Base-by-base conservation (phyloP, 2,888 invertebrate genomes). In the Callyntrura guangdongensis region DNA sequence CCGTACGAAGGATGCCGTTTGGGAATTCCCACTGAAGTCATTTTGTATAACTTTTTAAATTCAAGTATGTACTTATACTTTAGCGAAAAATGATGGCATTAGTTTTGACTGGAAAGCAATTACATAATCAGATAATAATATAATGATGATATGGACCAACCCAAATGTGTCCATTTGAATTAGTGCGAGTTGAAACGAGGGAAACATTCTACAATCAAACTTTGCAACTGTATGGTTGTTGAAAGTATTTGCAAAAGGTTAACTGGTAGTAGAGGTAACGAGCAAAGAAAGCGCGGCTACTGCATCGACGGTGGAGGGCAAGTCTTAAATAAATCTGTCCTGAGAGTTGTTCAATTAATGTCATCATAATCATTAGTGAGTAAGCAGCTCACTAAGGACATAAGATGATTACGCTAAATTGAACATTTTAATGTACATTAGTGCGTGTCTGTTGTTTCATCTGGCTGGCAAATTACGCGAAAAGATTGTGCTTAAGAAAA, bases 1-100 rank as follows among this genome's bases (percentile, higher is more conserved):
- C n/a, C 47, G 53, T 45, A 59, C 87, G 87, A 87, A 79, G 79
- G 53, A 87, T 87, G 79, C 84, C 69, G 83, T 84, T 83, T 81
- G 89, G 89, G 85, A 85, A 85, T 85, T 77, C 85, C 89, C 89
- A 89, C 67, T 81, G 69, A 85, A 89, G 85, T 87, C 87, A 87
- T 87, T 69, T 49, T 27, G 20, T 27, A 79, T 53, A 4, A 36
- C 36, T 36, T 36, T 36, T 36, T 36, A 36, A 36, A 36, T 36
- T 36, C 36, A 36, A 36, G 27, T 84, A 83, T 11, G 36, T 20
- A 64, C 12, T 17, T 36, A 12, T 6, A 27, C 12, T 72, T 25
- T 22, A 36, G 25, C 27, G 47, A 82, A 45, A 36, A n/a, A 17
- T 22, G 12, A 45, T 27, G 59, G 56, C 79, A 27, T 47, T 25